Base-by-base conservation (phyloP, 2,888 invertebrate genomes). In the Drosophila limbata region DNA sequence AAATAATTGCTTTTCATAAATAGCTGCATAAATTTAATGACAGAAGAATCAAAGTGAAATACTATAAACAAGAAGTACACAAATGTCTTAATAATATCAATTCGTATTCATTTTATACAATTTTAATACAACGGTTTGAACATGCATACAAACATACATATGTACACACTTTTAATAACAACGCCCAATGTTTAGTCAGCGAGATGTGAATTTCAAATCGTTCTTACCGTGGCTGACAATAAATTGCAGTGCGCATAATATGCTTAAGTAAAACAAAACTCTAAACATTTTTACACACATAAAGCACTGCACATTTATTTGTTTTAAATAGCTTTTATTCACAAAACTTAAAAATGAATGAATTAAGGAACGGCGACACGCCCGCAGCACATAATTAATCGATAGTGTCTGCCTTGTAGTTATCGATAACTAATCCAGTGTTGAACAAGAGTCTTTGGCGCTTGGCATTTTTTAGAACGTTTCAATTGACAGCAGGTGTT, bases 321-420 rank as follows among this genome's bases (percentile, higher is more conserved):
- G 10, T 10, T 57, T 35, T 35, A 66, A 39, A 40, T 39, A 51
- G n/a, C 33, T 15, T 45, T 28, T 21, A 56, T 48, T 51, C 69
- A 64, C 13, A 53, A 63, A 65, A 69, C 44, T 71, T 25, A 56
- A 66, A 56, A 59, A 57, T 48, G 72, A 73, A 70, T 65, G 53
- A 70, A 73, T 56, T 69, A 79, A 79, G 69, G 65, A 71, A 66
- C 83, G 40, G 70, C 84, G 81, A 81, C 84, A 85, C 84, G 77
- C 84, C 84, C 84, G 73, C 68, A 73, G 40, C 44, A 39, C 42
- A 40, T 40, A 44, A 33, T 47, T 35, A 33, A 71, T 70, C 68
- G 68, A 66, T 64, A 39, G 25, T 17, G 9, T 15, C 10, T 33
- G 1, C 39, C 10, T 17, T 11, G 13, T 25, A 8, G 6, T 17